A percentile compares a stretch with the other conserved stretches of the same genome.
These are phyloP conservation scores for Sander vitreus DNA, from an alignment of 2,113 vertebrate genomes.

Conservation along the genomic window DNA sequence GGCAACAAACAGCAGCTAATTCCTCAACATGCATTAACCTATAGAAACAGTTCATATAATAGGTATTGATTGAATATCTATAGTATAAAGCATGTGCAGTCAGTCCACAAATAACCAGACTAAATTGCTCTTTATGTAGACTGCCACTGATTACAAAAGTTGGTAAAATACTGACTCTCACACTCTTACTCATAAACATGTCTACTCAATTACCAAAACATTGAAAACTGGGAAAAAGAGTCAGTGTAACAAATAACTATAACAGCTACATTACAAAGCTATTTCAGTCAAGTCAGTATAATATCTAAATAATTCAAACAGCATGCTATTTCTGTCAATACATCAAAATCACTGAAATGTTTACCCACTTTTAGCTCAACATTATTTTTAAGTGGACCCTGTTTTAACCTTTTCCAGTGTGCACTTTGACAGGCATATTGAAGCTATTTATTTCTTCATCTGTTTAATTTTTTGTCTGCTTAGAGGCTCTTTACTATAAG, in stretches of 20 bases:
- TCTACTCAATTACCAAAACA: background rate
- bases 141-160: background rate
- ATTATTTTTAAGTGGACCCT: background rate
- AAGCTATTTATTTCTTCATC: background rate
- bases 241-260: background rate
- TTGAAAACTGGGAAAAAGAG: background rate
- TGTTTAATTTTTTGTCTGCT: background rate
- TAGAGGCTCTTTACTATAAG: conserved; percentile 1
- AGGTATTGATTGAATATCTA: background rate
- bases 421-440: background rate
- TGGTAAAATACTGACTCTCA: background rate
- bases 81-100: background rate
- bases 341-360: background rate
- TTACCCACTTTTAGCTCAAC: background rate
- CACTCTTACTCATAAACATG: background rate
- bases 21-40: conserved; percentile 21
- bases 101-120: background rate
- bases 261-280: background rate
- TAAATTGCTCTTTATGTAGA: background rate
- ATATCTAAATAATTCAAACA: background rate
- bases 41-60: background rate
- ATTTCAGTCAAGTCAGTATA: background rate
- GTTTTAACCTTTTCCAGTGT: conserved; percentile 2
- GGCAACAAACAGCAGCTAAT: conserved; percentile 19
- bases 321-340: background rate